Evolutionary conservation across 2,113 vertebrate species (phyloP), one percentile per base, ranked within the genome.

Genomic region (Epinephelus moara): DNA sequence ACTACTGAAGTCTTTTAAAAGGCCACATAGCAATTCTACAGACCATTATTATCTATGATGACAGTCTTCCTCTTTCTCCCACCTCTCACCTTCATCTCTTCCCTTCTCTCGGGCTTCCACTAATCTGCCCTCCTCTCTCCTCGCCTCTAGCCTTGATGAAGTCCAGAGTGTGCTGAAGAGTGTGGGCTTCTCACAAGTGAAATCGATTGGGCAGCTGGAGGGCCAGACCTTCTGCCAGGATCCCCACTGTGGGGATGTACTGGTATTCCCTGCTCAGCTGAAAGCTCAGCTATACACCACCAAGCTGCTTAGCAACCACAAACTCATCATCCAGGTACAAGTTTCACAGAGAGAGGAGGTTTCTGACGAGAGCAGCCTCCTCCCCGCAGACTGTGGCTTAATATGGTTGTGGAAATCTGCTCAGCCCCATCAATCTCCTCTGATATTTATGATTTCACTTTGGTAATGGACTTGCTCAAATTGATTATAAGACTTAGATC

Each of bases 281-380:
- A 97, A 94, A 94, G 93, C 92, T 81, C 92, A 96, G 62, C 95
- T 98, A 75, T 82, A 90, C 81, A 88, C 91, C 83, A 95, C 85
- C 84, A 92, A 95, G 84, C 95, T 98, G 75, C 95, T 96, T 71
- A 92, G 93, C 37, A 88, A 97, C 45, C 70, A 91, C 91, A 97
- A 95, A 91, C 96, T 98, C 52, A 72, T 98, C 79, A 85, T 98
- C 68, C 97, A 99, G 97, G 98, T 98, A 96, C 87, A 60, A 27
- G 57, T 61, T 74, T 40, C 49, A 73, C 11, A 30, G 18, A 75
- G 12, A 59, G 17, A 70, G 6, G 42, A 52, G 27, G 23, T 47
- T 64, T 62, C 40, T 71, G 50, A 71, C 37, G 72, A 11, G 59
- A 83, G 30, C 30, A 45, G 14, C 42, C 62, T 66, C 30, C 59